Evolutionary conservation across 2,797 vertebrate genomes (phyloP), one percentile per base, ranked within the genome.

Genomic region (Streptopelia turtur): DNA sequence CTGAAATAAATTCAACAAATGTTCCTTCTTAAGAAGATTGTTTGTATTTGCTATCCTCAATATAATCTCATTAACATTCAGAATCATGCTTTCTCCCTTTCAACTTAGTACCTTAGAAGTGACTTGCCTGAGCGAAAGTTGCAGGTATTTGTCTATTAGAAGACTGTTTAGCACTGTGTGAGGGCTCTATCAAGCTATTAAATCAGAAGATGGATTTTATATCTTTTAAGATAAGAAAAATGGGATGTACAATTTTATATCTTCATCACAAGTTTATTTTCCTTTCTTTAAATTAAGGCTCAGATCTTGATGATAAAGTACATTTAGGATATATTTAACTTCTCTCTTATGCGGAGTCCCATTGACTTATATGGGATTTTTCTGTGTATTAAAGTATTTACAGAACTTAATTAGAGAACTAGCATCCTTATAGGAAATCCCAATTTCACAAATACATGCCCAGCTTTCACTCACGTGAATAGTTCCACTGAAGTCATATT

Each of bases 1-100:
- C 78, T 94, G 63, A 95, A 95, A 90, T 74, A 78, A 87, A 94
- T 61, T 22, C 53, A 95, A 89, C 37, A 90, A 74, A 93, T 88
- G 70, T 94, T 25, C 39, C 94, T 91, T 93, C 91, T 95, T 86
- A 94, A 90, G 37, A 93, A 90, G 88, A 72, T n/a, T 27, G 45
- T 87, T 89, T 92, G 21, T 72, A 79, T 87, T 86, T 94, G 53
- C 94, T 75, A 94, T 63, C 12, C 61, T 76, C 89, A 89, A 25
- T 20, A 25, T 65, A 65, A 90, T 79, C 22, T 90, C 84, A 95
- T 60, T 39, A 92, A n/a, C n/a, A 72, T 43, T 82, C 37, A 83
- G 55, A 60, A 64, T 65, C 53, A 76, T 28, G 25, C n/a, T 20
- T 87, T 93, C 71, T 81, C 33, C 31, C 65, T 77, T 90, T 43